Percentiles rank a stretch among this genome's conserved stretches.
phyloP scores from a whole-genome alignment of 2,797 vertebrate genomes.

The Dicrostonyx torquatus region DNA sequence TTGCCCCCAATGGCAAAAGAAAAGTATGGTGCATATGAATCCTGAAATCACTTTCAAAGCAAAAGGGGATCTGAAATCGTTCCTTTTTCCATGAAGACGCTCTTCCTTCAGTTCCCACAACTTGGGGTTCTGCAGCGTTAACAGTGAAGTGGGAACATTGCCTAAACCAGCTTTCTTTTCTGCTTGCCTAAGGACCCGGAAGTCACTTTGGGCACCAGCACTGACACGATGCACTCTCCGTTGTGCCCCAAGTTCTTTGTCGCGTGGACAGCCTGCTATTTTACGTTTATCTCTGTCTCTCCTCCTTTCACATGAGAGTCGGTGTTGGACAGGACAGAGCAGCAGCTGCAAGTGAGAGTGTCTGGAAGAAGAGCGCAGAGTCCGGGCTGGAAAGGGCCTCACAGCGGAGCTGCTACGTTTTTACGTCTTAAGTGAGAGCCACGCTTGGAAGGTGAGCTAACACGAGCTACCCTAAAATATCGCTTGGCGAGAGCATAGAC shows the following conservation, averaged over 20 bases:
- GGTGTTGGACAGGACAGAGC: not conserved
- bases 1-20: not conserved
- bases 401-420: not conserved
- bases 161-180: not conserved
- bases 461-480: slow-evolving; percentile 43
- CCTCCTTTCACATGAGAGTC: not conserved
- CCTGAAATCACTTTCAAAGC: not conserved
- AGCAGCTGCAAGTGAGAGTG: not conserved
- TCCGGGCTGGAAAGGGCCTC: not conserved
- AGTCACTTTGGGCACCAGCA: not conserved
- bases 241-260: not conserved
- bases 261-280: not conserved
- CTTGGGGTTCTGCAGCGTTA: not conserved
- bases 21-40: not conserved
- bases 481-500: not conserved
- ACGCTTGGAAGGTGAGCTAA: slow-evolving; percentile 27
- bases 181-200: not conserved
- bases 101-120: not conserved
- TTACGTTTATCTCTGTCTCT: not conserved
- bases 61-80: not conserved
- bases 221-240: not conserved
- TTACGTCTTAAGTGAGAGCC: slow-evolving; percentile 42
- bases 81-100: not conserved
- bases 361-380: slow-evolving; percentile 21
- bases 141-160: not conserved